phyloP scores from a whole-genome alignment of 2,113 vertebrate genomes.

The Lepus americanus region DNA sequence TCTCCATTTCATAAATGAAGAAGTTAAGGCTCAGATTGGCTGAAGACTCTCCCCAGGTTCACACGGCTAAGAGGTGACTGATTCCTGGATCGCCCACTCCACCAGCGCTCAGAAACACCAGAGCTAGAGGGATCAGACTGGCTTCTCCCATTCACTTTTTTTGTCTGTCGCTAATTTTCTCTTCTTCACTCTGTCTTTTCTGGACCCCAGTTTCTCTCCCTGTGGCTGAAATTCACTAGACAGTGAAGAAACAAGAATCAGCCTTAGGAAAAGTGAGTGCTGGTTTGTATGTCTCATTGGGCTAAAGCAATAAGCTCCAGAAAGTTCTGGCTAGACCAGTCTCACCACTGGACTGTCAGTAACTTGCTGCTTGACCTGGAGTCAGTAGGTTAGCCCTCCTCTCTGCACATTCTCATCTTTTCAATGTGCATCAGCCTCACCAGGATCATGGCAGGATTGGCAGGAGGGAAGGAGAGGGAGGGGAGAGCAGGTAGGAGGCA shows the following conservation, averaged over 20 bases:
- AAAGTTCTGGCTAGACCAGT: conserved; percentile 49
- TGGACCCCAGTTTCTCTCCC: background rate
- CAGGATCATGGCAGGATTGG: conserved; percentile 23
- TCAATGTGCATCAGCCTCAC: conserved; percentile 40
- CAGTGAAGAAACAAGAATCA: background rate
- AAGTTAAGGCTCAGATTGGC: conserved; percentile 28
- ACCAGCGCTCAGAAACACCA: background rate
- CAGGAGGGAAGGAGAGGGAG: background rate
- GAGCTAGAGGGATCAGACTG: background rate
- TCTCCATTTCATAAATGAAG: conserved; percentile 31
- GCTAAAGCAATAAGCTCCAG: conserved; percentile 52
- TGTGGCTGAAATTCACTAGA: conserved; percentile 47
- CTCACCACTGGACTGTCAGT: conserved; percentile 51
- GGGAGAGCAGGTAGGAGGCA: background rate
- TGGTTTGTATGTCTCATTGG: conserved; percentile 27
- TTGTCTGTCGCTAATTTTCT: conserved; percentile 34
- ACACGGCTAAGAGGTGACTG: background rate
- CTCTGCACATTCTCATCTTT: conserved; percentile 53
- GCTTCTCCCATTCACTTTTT: background rate
- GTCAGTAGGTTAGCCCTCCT: conserved; percentile 73
- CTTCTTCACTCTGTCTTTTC: conserved; percentile 51
- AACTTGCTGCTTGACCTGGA: conserved; percentile 67
- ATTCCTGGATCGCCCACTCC: background rate
- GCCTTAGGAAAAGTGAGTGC: conserved; percentile 42
- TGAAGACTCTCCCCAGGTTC: background rate